Percentiles rank a stretch among this genome's conserved stretches.
Evolutionary conservation across 2,888 invertebrate species (phyloP).

Genomic region (Andrena camellia): DNA sequence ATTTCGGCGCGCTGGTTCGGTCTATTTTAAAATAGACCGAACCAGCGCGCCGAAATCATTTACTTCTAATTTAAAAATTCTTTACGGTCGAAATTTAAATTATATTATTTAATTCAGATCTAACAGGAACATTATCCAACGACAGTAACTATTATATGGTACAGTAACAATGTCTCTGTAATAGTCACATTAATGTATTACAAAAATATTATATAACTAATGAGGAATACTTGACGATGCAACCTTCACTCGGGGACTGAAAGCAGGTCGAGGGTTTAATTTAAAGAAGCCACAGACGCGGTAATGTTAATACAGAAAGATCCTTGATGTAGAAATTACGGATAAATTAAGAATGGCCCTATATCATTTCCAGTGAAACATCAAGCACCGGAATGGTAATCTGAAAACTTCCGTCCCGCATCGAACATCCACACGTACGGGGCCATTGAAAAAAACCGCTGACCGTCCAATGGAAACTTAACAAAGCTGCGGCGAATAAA

Average conservation of each 20-base stretch:
- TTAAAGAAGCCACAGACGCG: not conserved
- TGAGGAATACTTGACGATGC: not conserved
- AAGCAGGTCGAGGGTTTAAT: not conserved
- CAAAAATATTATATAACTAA: too few species aligned
- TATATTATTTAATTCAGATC: too few species aligned
- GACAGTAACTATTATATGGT: too few species aligned
- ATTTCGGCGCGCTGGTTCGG: too few species aligned
- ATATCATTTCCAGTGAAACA: not conserved
- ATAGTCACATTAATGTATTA: too few species aligned
- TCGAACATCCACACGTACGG: not conserved
- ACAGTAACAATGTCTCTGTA: too few species aligned
- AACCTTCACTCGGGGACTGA: not conserved
- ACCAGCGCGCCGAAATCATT: too few species aligned
- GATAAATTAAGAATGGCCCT: not conserved
- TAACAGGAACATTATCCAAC: too few species aligned
- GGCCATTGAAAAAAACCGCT: not conserved
- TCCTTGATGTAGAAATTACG: not conserved
- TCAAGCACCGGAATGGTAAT: not conserved
- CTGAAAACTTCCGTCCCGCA: not conserved
- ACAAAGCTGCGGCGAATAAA: slow-evolving; percentile 1
- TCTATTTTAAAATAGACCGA: too few species aligned
- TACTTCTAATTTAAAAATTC: too few species aligned
- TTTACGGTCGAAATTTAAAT: too few species aligned
- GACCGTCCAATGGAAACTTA: not conserved
- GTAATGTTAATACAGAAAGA: not conserved